Conservation (phyloP, 2,113 vertebrate genomes). For the Rhinopithecus roxellana region DNA sequence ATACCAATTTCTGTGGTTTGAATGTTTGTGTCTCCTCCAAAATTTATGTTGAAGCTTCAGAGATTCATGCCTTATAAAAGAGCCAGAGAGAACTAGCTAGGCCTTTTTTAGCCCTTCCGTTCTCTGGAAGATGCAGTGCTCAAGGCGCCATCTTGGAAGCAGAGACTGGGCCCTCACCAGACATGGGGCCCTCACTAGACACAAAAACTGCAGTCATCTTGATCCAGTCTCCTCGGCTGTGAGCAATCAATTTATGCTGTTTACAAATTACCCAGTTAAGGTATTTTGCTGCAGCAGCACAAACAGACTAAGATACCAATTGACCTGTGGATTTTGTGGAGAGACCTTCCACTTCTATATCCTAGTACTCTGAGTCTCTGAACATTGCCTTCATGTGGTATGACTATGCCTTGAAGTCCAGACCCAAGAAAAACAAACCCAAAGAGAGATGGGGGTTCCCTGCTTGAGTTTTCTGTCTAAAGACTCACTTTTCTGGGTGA, state of each 20-base stretch:
- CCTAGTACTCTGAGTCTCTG: neutral
- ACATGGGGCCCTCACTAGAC: neutral
- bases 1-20: neutral
- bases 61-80: neutral
- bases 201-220: neutral
- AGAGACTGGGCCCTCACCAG: neutral
- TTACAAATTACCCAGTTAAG: neutral
- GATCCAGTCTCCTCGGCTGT: neutral
- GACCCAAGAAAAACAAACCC: neutral
- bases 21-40: neutral
- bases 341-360: neutral
- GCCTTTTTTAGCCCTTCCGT: neutral
- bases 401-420: neutral
- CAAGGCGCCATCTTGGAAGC: neutral
- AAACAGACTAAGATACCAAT: neutral
- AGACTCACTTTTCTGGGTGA: slow-evolving; percentile 31
- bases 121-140: neutral
- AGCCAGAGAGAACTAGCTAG: neutral
- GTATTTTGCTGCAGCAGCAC: neutral
- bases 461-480: neutral
- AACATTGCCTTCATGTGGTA: neutral
- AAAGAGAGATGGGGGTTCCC: neutral
- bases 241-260: neutral
- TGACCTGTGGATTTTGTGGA: neutral
- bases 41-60: neutral